These are phyloP conservation scores for Callinectes sapidus DNA, from an alignment of 2,888 invertebrate species.

Conservation along the genomic window DNA sequence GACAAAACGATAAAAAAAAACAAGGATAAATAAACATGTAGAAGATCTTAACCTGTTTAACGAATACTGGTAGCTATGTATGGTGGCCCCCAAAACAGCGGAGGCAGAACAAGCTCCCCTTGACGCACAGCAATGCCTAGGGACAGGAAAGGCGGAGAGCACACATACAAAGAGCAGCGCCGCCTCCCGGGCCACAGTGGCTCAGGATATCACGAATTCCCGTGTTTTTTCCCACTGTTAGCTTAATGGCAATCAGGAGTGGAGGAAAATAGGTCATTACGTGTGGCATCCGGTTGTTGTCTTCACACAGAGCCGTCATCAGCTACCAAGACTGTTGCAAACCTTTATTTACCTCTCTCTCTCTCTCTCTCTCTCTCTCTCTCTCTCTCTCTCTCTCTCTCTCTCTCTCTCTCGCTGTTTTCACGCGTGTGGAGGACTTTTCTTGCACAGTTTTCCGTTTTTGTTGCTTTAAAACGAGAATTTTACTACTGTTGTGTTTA, in stretches of 20 bases:
- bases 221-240: neutral
- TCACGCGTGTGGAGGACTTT: too few species aligned
- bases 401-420: conserved; percentile 8
- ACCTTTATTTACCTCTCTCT: conserved; percentile 30
- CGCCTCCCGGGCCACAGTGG: neutral
- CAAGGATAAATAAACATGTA: neutral
- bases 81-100: neutral
- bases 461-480: too few species aligned
- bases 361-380: conserved; percentile 43
- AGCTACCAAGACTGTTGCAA: neutral
- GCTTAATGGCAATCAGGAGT: neutral
- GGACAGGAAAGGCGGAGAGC: neutral
- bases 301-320: neutral
- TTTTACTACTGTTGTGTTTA: too few species aligned
- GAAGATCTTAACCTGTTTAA: neutral
- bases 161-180: neutral
- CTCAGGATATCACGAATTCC: neutral
- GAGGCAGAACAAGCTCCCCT: neutral
- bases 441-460: too few species aligned
- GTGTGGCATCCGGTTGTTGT: neutral
- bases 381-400: conserved; percentile 34
- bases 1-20: neutral
- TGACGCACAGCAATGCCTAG: neutral
- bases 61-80: neutral
- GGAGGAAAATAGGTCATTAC: neutral